Base-by-base conservation (phyloP, 2,888 invertebrate species). In the Caenorhabditis drosophilae region DNA sequence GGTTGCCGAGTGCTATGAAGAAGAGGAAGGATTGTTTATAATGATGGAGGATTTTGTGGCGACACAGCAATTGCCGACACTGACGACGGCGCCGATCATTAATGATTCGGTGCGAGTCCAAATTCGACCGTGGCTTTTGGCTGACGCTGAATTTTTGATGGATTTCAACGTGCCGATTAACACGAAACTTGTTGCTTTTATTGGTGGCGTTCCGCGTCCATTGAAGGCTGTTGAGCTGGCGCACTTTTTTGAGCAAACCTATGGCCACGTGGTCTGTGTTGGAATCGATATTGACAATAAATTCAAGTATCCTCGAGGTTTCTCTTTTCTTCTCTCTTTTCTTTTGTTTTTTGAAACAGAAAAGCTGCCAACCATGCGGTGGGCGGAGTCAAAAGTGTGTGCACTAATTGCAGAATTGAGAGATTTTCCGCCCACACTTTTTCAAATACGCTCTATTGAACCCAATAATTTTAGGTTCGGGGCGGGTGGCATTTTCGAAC, bases 271-370 rank as follows among this genome's bases (percentile, higher is more conserved):
- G 55, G 96, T 96, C 85, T 98, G 97, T 87, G 97, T 97, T 48
- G 97, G 97, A 81, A 97, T 98, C 84, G 97, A 98, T 87, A 97
- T 96, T 4, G 97, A 98, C 86, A 96, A 97, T 0, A 97, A 98
- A 85, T 89, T 97, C 80, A 97, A 97, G 85, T 98, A 98, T 86
- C 97, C 97, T 15, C 97, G 98, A 87, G 97, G 67, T 56, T 34
- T 54, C 15, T 4, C 6, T 47, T 38, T 23, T 23, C n/a, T n/a
- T n/a, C n/a, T n/a, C n/a, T n/a, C n/a, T n/a, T n/a, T n/a, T n/a
- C n/a, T n/a, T n/a, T n/a, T n/a, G n/a, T n/a, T n/a, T n/a, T n/a
- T n/a, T n/a, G n/a, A n/a, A n/a, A n/a, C n/a, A n/a, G n/a, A n/a
- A n/a, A n/a, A n/a, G n/a, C n/a, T n/a, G n/a, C n/a, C n/a, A n/a